A percentile compares a stretch with the other conserved stretches of the same genome.
These are phyloP conservation scores for Drosophila oshimai DNA, from an alignment of 1,140 invertebrate species.

Conservation along the genomic window DNA sequence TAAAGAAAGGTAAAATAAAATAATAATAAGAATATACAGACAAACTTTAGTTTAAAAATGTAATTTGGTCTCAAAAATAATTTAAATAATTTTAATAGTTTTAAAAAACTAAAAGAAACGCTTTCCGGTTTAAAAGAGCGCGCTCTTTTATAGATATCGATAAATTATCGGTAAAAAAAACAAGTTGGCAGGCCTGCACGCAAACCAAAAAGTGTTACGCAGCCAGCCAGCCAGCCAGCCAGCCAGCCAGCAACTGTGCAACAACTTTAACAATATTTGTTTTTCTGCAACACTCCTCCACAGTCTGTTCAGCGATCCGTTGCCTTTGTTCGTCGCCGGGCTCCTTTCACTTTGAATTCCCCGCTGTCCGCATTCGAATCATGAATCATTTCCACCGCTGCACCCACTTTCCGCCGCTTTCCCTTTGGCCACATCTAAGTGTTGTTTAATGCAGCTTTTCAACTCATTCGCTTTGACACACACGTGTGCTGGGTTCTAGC, in stretches of 20 bases:
- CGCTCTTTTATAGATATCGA: too few relatives aligned
- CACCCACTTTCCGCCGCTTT: constrained; percentile 31
- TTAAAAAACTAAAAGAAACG: too few relatives aligned
- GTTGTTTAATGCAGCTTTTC: constrained; percentile 72
- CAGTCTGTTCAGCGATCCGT: constrained; percentile 23
- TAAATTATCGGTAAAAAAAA: too few relatives aligned
- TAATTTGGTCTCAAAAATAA: too few relatives aligned
- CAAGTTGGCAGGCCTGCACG: too few relatives aligned
- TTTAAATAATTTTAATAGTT: too few relatives aligned
- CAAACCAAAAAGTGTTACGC: too few relatives aligned
- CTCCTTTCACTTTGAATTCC: constrained; percentile 62
- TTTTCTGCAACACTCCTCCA: constrained; percentile 43
- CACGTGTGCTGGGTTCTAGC: neutral
- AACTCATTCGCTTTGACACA: constrained; percentile 46
- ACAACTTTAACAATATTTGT: constrained; percentile 76
- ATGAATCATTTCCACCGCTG: constrained; percentile 68
- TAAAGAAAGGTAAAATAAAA: too few relatives aligned
- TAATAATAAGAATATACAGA: too few relatives aligned
- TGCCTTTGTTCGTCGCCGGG: constrained; percentile 37
- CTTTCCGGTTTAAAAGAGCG: too few relatives aligned
- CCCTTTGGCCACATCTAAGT: constrained; percentile 29
- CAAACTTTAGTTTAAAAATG: too few relatives aligned
- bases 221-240: too few relatives aligned
- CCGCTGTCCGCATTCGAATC: constrained; percentile 58
- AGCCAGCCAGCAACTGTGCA: constrained; percentile 42